These are phyloP conservation scores for Phasia obesa DNA, from an alignment of 2,888 invertebrate species.

Conservation along the genomic window DNA sequence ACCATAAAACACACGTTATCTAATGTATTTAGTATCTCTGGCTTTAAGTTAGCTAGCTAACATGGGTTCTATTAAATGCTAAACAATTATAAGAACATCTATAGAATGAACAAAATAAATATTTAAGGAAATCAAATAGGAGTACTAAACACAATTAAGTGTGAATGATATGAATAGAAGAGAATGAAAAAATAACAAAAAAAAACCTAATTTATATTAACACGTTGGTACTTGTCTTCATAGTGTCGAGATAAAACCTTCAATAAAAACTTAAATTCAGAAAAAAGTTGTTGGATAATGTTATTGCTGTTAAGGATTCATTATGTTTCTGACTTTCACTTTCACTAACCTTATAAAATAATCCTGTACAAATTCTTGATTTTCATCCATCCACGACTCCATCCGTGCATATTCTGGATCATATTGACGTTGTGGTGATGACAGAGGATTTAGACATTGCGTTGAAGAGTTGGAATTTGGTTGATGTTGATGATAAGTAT, in stretches of 20 bases:
- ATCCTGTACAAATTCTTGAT: slow-evolving; percentile 97
- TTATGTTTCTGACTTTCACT: too few relatives aligned
- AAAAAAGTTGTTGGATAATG: too few relatives aligned
- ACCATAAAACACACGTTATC: too few relatives aligned
- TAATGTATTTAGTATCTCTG: too few relatives aligned
- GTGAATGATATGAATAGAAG: too few relatives aligned
- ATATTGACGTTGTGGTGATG: slow-evolving; percentile 84
- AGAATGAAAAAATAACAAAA: too few relatives aligned
- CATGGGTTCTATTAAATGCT: too few relatives aligned
- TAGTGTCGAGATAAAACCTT: too few relatives aligned
- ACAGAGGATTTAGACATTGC: slow-evolving; percentile 65
- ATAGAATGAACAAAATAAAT: not conserved
- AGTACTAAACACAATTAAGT: not conserved
- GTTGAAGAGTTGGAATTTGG: slow-evolving; percentile 56
- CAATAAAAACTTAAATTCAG: too few relatives aligned
- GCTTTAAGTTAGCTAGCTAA: not conserved
- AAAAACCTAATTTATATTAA: too few relatives aligned
- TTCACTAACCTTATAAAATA: slow-evolving; percentile 95
- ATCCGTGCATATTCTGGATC: slow-evolving; percentile 94
- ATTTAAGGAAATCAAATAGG: not conserved
- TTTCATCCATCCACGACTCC: slow-evolving; percentile 98
- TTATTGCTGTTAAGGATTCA: too few relatives aligned
- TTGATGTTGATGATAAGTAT: slow-evolving; percentile 54
- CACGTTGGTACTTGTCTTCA: too few relatives aligned
- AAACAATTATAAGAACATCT: not conserved